Percentiles rank a stretch among this genome's conserved stretches.
These are phyloP conservation scores for Sinopyrophorus schimmeli DNA, from an alignment of 2,888 invertebrate species.

Conservation along the genomic window DNA sequence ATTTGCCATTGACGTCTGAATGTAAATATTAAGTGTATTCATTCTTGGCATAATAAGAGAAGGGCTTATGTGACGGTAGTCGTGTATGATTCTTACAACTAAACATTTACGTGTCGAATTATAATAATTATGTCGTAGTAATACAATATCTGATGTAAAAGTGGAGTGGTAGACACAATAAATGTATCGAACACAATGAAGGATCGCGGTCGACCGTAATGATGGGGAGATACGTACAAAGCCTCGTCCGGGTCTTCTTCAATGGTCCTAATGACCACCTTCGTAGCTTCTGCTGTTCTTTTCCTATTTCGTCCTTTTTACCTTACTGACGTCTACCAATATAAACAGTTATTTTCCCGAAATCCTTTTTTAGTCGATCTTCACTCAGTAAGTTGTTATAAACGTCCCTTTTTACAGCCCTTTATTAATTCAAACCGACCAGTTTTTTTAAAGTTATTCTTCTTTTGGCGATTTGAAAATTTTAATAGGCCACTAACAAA, in stretches of 20 bases:
- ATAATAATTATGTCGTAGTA: conserved; percentile 27
- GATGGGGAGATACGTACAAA: conserved; percentile 37
- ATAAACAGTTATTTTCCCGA: conserved; percentile 36
- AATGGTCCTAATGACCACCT: conserved; percentile 45
- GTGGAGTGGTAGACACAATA: conserved; percentile 27
- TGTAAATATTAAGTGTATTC: conserved; percentile 22
- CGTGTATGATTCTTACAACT: conserved; percentile 18
- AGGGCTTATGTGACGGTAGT: conserved; percentile 15
- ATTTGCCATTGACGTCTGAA: conserved; percentile 10
- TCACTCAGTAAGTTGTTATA: too few species aligned
- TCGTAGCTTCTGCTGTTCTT: conserved; percentile 31
- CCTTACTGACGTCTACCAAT: conserved; percentile 28
- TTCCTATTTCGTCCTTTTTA: conserved; percentile 30
- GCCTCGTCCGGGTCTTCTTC: conserved; percentile 37
- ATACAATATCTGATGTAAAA: conserved; percentile 27
- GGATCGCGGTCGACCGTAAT: conserved; percentile 39
- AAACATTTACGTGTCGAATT: conserved; percentile 22
- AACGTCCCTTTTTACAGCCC: too few species aligned
- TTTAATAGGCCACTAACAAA: too few species aligned
- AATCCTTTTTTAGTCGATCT: conserved; percentile 31
- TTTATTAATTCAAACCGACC: too few species aligned
- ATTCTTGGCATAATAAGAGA: conserved; percentile 13
- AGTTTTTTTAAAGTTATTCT: too few species aligned
- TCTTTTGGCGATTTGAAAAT: too few species aligned
- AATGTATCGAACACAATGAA: conserved; percentile 29